phyloP scores from a whole-genome alignment of 2,888 invertebrate genomes.

The Plagodis dolabraria region DNA sequence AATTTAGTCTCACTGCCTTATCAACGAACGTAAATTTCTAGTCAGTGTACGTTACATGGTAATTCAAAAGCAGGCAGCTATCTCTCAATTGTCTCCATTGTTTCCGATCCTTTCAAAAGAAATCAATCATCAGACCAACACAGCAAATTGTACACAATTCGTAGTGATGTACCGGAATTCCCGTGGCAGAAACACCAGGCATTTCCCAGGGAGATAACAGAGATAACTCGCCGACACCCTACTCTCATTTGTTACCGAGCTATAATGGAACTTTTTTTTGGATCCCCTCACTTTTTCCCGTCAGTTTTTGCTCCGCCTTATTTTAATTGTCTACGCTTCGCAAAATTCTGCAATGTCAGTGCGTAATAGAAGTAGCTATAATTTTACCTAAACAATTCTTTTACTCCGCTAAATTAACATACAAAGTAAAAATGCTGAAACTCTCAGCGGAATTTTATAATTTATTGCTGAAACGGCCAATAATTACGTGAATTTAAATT shows the following conservation, averaged over 20 bases:
- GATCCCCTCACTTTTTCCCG: conserved; percentile 71
- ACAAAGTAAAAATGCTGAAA: conserved; percentile 39
- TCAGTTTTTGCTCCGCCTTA: conserved; percentile 66
- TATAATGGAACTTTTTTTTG: conserved; percentile 77
- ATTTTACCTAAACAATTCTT: conserved; percentile 35
- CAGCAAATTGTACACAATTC: conserved; percentile 27
- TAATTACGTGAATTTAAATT: conserved; percentile 39
- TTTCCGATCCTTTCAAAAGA: conserved; percentile 2
- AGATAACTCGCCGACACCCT: conserved; percentile 57
- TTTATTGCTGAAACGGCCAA: conserved; percentile 37
- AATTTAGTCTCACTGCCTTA: too few relatives aligned
- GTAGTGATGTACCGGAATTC: conserved; percentile 33
- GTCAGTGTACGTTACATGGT: too few relatives aligned
- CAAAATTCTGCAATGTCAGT: conserved; percentile 37
- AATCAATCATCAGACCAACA: conserved; percentile 21
- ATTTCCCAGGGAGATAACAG: conserved; percentile 67
- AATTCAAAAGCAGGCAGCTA: not conserved
- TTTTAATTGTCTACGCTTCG: conserved; percentile 74
- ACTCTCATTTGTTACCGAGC: conserved; percentile 74
- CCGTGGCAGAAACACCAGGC: conserved; percentile 32
- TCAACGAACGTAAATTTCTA: too few relatives aligned
- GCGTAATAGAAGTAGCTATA: conserved; percentile 34
- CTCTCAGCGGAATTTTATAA: conserved; percentile 33
- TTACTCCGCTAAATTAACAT: conserved; percentile 38
- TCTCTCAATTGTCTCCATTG: not conserved